Base-by-base conservation (phyloP, 1,140 invertebrate genomes). In the Drosophila bifasciata region DNA sequence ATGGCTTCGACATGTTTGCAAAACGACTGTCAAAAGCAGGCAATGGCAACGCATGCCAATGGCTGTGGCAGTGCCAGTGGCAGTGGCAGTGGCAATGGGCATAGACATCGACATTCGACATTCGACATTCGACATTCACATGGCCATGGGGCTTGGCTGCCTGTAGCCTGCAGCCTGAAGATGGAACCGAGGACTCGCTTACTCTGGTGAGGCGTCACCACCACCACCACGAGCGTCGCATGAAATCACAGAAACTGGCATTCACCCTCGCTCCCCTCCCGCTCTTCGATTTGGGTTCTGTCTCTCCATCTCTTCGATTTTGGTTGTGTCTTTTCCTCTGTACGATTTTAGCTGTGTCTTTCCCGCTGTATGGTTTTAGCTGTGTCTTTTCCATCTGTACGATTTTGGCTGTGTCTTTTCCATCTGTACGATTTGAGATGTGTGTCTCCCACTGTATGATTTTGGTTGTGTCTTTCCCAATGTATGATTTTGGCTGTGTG, bases 1-100 rank as follows among this genome's bases (percentile, higher is more conserved):
- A 88, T 88, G 83, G 83, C 83, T 88, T 88, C 83, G 83, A 88
- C 83, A 88, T 88, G 83, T 88, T 88, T 88, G 83, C 83, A 88
- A 88, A 88, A 88, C 83, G 83, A 88, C 83, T 88, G 83, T 88
- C 83, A 88, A 88, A 78, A 75, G 78, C 83, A 88, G 83, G 58
- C 77, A 75, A 59, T 67, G 79, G 70, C 66, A 69, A 62, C 32
- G 32, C 32, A 36, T 36, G 32, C 32, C 32, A 36, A 36, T 36
- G 32, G 32, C 32, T 36, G 11, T 61, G 52, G 39, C 52, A 43
- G 40, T 55, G 52, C 40, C 40, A 36, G 32, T 68, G 64, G 64
- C 64, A 55, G 5, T 72, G 70, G 70, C 58, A 72, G 25, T 73
- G 58, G 70, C 13, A 28, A 25, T 23, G 32, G 52, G 21, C 55